Evolutionary conservation across 2,888 invertebrate genomes (phyloP).

Genomic region (Rhingia rostrata): DNA sequence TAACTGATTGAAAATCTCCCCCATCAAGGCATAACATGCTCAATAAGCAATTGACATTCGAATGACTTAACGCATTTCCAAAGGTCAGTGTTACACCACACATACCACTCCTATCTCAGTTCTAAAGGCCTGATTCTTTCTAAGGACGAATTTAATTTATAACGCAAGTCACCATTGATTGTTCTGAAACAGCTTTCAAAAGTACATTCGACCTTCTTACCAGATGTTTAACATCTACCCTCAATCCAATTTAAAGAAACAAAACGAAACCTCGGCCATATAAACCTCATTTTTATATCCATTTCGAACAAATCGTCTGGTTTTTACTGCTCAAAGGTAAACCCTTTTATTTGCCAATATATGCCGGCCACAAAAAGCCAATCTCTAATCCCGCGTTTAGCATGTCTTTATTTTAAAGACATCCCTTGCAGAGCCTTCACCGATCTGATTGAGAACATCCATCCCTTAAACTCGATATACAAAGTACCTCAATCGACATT

Average conservation of each 20-base stretch:
- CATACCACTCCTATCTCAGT: no score
- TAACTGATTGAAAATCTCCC: no score
- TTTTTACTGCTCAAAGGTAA: conserved; percentile 15
- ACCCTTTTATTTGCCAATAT: conserved; percentile 15
- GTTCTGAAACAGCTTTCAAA: no score
- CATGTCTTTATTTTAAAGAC: conserved; percentile 32
- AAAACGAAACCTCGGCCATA: background rate
- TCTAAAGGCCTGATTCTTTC: no score
- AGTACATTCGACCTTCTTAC: background rate
- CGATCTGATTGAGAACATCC: conserved; percentile 15
- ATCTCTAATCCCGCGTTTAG: conserved; percentile 28
- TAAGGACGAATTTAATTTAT: no score
- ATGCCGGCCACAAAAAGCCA: conserved; percentile 31
- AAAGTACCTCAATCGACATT: conserved; percentile 27
- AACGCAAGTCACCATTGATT: no score
- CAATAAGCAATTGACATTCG: no score
- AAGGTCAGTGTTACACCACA: no score
- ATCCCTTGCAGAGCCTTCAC: conserved; percentile 23
- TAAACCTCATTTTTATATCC: background rate
- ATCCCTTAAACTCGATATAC: conserved; percentile 13
- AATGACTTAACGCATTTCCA: no score
- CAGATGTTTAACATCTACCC: background rate
- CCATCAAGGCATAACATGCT: no score
- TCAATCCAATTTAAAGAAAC: background rate
- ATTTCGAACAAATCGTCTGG: background rate